Evolutionary conservation across 2,888 invertebrate species (phyloP), one percentile per base, ranked within the genome.

Genomic region (Polydesmus complanatus): DNA sequence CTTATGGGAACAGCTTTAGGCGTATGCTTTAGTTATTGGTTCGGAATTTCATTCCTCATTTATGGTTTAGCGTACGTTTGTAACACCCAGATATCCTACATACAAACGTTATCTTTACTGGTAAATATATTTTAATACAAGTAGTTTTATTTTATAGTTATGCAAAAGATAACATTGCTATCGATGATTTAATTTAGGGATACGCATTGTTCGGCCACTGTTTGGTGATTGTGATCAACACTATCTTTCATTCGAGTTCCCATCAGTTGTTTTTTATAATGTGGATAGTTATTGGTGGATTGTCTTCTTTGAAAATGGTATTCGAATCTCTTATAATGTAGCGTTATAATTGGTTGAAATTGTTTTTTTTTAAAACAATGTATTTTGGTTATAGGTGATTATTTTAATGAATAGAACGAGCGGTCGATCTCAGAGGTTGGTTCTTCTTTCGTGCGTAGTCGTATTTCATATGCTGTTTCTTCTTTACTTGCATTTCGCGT

Each of bases 401-500:
- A 69, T 74, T 26, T 65, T 75, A 3, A 61, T 71, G 52, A 70
- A 73, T 3, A 66, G 73, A 58, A 72, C 74, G 22, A 68, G 68
- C 8, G 73, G 74, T 26, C 69, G 68, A 57, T 68, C 70, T 18
- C 73, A 75, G 66, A 69, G 71, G 54, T 63, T 75, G 61, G 67
- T 73, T 53, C 67, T 76, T 11, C 69, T 70, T 60, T 68, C 68
- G 3, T 63, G 67, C 18, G 68, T 75, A 0, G 70, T 72, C 3
- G 66, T 68, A 3, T 61, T 76, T 14, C 75, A 77, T 65, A 68
- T 77, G 23, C 64, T 73, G 8, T 75, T 76, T 63, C 69, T 77
- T 47, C 67, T 75, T n/a, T 77, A 77, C 67, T 68, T 77, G 53
- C 77, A 77, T 67, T 77, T 77, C 68, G 76, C 77, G 14, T 77